These are phyloP conservation scores for Aphidius gifuensis DNA, from an alignment of 1,140 invertebrate genomes.

Conservation along the genomic window DNA sequence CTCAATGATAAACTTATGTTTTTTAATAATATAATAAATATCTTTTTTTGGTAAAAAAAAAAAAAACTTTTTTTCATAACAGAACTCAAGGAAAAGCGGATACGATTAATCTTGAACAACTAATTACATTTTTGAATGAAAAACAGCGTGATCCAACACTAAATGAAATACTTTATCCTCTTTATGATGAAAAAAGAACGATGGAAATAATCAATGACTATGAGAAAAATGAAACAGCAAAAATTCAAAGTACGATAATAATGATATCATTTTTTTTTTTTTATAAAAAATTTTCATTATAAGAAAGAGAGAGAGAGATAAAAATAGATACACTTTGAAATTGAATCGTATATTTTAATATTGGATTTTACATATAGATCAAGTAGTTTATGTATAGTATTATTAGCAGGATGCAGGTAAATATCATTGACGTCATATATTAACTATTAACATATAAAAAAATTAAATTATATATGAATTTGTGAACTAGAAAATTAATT, in stretches of 20 bases:
- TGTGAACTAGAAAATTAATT: neutral
- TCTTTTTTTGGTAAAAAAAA: too few species aligned
- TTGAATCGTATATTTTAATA: neutral
- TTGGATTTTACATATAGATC: neutral
- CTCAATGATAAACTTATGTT: too few species aligned
- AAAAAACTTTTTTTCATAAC: slow-evolving; percentile 32
- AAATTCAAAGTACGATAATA: slow-evolving; percentile 65
- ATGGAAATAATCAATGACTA: slow-evolving; percentile 92
- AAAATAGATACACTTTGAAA: neutral
- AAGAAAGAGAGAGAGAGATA: neutral
- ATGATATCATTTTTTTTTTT: neutral
- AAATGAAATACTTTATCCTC: slow-evolving; percentile 98
- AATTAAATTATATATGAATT: slow-evolving; percentile 6
- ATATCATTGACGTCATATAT: slow-evolving; percentile 11
- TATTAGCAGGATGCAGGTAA: slow-evolving; percentile 89
- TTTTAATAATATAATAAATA: slow-evolving; percentile 8
- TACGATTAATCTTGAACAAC: slow-evolving; percentile 79
- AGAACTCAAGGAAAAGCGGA: slow-evolving; percentile 89
- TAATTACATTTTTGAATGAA: slow-evolving; percentile 96
- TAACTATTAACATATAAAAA: neutral
- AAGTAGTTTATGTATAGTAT: slow-evolving; percentile 72
- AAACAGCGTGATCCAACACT: slow-evolving; percentile 97
- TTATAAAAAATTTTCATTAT: neutral
- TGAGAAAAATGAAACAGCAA: slow-evolving; percentile 81
- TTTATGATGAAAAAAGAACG: slow-evolving; percentile 93